A percentile compares a stretch with the other conserved stretches of the same genome.
phyloP scores from a whole-genome alignment of 2,113 vertebrate genomes.

The Atherinomorus stipes region DNA sequence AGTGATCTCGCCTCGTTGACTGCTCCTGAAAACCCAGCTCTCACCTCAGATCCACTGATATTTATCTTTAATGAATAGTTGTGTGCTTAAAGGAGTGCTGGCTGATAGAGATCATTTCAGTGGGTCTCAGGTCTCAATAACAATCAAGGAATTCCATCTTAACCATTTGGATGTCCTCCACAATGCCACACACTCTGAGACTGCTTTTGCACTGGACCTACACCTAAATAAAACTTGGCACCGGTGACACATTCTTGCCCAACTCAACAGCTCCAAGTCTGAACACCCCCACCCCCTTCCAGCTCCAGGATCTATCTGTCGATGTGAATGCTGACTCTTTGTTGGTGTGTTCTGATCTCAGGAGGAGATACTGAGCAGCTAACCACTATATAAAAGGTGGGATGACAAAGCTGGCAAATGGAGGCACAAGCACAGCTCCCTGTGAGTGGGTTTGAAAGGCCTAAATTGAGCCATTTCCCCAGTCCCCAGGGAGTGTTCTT shows the following conservation, averaged over 20 bases:
- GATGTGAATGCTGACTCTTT: constrained; percentile 71
- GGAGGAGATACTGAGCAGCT: constrained; percentile 75
- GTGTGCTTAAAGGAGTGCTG: constrained; percentile 78
- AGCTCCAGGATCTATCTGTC: constrained; percentile 59
- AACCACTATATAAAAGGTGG: constrained; percentile 56
- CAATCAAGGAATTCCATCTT: constrained; percentile 86
- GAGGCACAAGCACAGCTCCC: constrained; percentile 63
- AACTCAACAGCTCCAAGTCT: constrained; percentile 64
- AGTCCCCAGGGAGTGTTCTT: constrained; percentile 71
- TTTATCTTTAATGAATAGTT: constrained; percentile 87
- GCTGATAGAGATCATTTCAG: constrained; percentile 83
- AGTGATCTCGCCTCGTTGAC: constrained; percentile 68
- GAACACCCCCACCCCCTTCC: constrained; percentile 48
- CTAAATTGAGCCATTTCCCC: constrained; percentile 79
- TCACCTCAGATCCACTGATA: constrained; percentile 74
- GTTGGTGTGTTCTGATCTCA: constrained; percentile 81
- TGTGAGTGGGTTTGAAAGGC: constrained; percentile 74
- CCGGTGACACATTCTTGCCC: constrained; percentile 62
- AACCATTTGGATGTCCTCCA: constrained; percentile 86
- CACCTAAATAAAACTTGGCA: constrained; percentile 85
- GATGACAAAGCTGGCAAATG: constrained; percentile 59
- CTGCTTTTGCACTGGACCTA: constrained; percentile 84
- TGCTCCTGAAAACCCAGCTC: constrained; percentile 72
- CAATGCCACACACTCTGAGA: constrained; percentile 86
- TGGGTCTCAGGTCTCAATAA: constrained; percentile 84